phyloP scores from a whole-genome alignment of 2,888 invertebrate species.

The Cerastis leucographa region DNA sequence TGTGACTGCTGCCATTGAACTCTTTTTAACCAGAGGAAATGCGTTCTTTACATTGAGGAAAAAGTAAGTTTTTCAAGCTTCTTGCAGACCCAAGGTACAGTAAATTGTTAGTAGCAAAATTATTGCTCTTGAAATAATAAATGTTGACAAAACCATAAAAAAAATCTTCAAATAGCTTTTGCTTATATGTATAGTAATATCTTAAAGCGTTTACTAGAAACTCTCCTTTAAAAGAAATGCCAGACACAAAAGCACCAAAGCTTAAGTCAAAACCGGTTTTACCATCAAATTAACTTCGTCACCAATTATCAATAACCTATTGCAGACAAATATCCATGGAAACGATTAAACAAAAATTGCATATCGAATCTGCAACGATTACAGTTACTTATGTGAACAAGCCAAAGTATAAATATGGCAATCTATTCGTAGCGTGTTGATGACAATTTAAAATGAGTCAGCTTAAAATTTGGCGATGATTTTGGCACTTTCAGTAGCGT shows the following conservation, averaged over 20 bases:
- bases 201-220: not conserved
- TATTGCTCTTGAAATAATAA: not conserved
- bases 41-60: not conserved
- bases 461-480: not conserved
- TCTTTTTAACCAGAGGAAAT: not conserved
- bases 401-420: constrained; percentile 16
- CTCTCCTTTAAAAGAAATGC: constrained; percentile 1
- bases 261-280: constrained; percentile 49
- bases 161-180: constrained; percentile 1
- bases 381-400: constrained; percentile 59
- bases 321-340: constrained; percentile 46
- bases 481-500: not conserved
- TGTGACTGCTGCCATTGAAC: not conserved
- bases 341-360: constrained; percentile 61
- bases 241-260: constrained; percentile 55
- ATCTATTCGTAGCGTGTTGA: not conserved
- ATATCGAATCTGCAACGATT: constrained; percentile 61
- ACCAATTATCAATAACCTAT: constrained; percentile 54
- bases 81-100: not conserved
- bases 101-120: not conserved
- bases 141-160: constrained; percentile 3
- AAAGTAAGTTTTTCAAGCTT: not conserved
- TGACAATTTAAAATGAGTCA: not conserved
- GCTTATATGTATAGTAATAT: not conserved
- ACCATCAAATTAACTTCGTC: constrained; percentile 43